Evolutionary conservation across 2,888 invertebrate genomes (phyloP).

Genomic region (Stenchaetothrips biformis): DNA sequence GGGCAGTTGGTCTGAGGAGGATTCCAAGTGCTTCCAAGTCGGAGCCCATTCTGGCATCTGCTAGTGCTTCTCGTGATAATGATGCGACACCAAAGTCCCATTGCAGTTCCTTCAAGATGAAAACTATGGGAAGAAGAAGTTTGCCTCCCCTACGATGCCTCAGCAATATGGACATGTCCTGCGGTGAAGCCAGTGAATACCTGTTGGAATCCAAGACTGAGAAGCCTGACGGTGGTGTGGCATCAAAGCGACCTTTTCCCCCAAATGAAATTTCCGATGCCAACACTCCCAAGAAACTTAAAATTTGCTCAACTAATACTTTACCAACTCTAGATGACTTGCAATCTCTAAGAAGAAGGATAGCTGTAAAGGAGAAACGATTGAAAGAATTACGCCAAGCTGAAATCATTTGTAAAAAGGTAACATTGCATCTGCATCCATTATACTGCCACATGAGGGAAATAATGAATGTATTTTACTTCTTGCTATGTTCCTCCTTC

Average conservation of each 20-base stretch:
- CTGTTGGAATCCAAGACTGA: neutral
- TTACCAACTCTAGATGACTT: neutral
- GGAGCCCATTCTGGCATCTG: neutral
- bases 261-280: neutral
- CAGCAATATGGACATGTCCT: neutral
- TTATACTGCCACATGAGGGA: slow-evolving; percentile 37
- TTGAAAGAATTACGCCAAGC: neutral
- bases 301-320: neutral
- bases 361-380: neutral
- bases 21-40: neutral
- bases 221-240: neutral
- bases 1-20: neutral
- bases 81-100: neutral
- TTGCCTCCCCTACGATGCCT: neutral
- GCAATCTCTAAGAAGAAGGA: neutral
- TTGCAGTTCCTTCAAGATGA: neutral
- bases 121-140: neutral
- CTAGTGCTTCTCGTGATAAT: neutral
- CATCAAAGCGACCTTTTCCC: neutral
- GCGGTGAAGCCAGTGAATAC: neutral
- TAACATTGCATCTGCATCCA: neutral
- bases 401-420: neutral
- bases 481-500: neutral
- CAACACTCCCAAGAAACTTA: neutral
- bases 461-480: neutral